Base-by-base conservation (phyloP, 1,140 invertebrate species). In the Drosophila rhopaloa region DNA sequence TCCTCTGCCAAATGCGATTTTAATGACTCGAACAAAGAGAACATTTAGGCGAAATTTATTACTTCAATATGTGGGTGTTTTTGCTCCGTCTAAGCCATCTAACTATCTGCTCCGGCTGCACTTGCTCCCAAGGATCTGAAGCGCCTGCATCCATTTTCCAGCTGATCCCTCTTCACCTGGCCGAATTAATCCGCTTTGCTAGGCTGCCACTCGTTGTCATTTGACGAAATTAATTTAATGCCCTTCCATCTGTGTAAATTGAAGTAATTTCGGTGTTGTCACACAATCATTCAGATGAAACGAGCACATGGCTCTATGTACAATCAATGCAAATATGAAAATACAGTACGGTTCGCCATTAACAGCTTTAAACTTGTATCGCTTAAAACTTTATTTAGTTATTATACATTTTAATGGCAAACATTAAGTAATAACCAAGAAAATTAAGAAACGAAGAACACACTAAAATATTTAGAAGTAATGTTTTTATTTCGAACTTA, bases 41-140 rank as follows among this genome's bases (percentile, higher is more conserved):
- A 61, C 80, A 89, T 89, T 89, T 89, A 84, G 81, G 84, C 66
- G 59, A 76, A 76, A 84, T 89, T 89, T 89, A 89, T 89, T 84
- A 61, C 85, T 43, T 65, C 61, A 60, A 74, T 78, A 57, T 73
- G n/a, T 54, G 24, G 66, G 60, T 24, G 44, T 46, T 47, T 65
- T 46, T 35, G 47, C 11, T 37, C 16, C 40, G 16, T 40, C 29
- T n/a, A 46, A 19, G 27, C 8, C 16, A 11, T 8, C 1, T 38
- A 19, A 14, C 8, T 16, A 11, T 8, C 1, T 38, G 4, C 35
- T n/a, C 1, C 9, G 5, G n/a, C n/a, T 14, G 14, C 19, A 37
- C 10, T 29, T 37, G 24, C 62, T 59, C 1, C 10, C 24, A 24
- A 14, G 44, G 35, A 66, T 41, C 50, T 10, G 19, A 1, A 11